phyloP scores from a whole-genome alignment of 2,888 invertebrate genomes.

The Sipha maydis region DNA sequence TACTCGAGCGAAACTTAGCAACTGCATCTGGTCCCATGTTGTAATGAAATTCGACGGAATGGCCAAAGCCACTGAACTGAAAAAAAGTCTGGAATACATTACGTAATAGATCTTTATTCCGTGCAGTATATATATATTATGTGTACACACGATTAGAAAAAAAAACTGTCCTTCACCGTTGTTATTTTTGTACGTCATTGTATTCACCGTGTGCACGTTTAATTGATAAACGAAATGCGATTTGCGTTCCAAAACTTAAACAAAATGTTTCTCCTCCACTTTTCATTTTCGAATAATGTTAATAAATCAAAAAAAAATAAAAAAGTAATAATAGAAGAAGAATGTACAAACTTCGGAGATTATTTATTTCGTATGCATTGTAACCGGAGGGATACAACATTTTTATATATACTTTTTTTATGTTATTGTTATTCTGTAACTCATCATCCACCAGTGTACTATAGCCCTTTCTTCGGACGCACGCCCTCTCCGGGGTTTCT shows the following conservation, averaged over 20 bases:
- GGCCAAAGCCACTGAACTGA: neutral
- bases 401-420: neutral
- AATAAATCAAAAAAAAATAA: slow-evolving; percentile 36
- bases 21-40: neutral
- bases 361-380: slow-evolving; percentile 51
- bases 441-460: neutral
- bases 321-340: slow-evolving; percentile 41
- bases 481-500: slow-evolving; percentile 12
- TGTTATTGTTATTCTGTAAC: neutral
- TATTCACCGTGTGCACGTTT: neutral
- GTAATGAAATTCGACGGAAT: neutral
- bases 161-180: neutral
- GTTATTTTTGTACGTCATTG: neutral
- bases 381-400: slow-evolving; percentile 29
- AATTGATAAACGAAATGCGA: slow-evolving; percentile 3
- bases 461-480: slow-evolving; percentile 44
- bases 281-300: neutral
- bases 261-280: neutral
- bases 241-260: neutral
- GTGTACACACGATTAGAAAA: neutral
- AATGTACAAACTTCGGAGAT: slow-evolving; percentile 22
- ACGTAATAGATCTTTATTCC: neutral
- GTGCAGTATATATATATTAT: neutral
- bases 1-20: neutral
- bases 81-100: neutral